Base-by-base conservation (phyloP, 2,888 invertebrate genomes). In the Pyralis farinalis region DNA sequence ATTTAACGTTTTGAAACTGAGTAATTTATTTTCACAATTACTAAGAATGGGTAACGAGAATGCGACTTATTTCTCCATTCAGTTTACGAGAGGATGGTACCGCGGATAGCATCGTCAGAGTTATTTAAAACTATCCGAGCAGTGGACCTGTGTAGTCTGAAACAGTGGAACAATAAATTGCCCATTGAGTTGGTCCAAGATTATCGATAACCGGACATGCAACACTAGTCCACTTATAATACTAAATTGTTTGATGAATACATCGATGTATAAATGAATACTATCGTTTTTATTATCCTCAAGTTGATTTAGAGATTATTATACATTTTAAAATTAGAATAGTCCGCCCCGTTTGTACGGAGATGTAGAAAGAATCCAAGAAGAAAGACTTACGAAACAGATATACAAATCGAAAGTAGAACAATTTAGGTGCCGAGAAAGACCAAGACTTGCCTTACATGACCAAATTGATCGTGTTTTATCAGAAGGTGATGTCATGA, bases 131-230 rank as follows among this genome's bases (percentile, higher is more conserved):
- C 63, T 62, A 58, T 53, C 46, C 52, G 49, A 43, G 49, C 46
- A 53, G 70, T 72, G 73, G 72, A 75, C 72, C 75, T 64, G 75
- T 73, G 64, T 60, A 56, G 60, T 55, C 50, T 51, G 49, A 49
- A 58, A 63, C 59, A 61, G 55, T 64, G 55, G 57, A 68, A 75
- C 72, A 69, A 77, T 80, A 79, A 78, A 81, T 79, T 64, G 55
- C 57, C 63, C 53, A 65, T 71, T 56, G 55, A 62, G 62, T 60
- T 55, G 58, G 53, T 50, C 44, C 47, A 43, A 71, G 72, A 72
- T 71, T 71, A 63, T 71, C 69, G 76, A 76, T 74, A 71, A 68
- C 62, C 64, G 71, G 63, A 71, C 69, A 57, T 58, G 52, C 63
- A 56, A 52, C 63, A 57, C 62, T 56, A 48, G 51, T 48, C 53